Evolutionary conservation across 2,113 vertebrate species (phyloP), one percentile per base, ranked within the genome.

Genomic region (Scatophagus argus): DNA sequence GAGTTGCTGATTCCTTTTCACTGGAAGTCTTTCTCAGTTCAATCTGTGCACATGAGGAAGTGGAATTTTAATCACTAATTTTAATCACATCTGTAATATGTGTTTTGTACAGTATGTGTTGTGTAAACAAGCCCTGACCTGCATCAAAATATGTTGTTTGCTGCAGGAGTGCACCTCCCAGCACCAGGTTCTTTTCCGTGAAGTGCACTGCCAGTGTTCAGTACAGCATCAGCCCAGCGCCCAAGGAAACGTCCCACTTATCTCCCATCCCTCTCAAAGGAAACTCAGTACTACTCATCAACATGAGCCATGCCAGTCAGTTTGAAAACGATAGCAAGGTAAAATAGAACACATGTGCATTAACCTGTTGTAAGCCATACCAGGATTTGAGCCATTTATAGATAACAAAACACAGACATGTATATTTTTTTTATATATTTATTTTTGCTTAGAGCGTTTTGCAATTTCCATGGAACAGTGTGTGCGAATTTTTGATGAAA

Each of bases 301-400:
- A 79, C 72, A 96, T 97, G 96, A 93, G 58, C 29, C 31, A 1
- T 1, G 93, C 95, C 51, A 99, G 97, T 88, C 1, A 89, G 0
- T 56, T 92, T 69, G 92, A 95, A 91, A 96, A 95, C 0, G 96
- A 96, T 0, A 95, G 92, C 85, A 99, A 99, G 96, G 98, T 98
- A 90, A 90, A 75, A 46, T 3, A 2, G 43, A 23, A 56, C 27
- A 56, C 12, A 23, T 39, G 5, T 31, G 13, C 27, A 29, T 3
- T 4, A 7, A 34, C 11, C 44, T 47, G 34, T 25, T 51, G 16
- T 36, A 27, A 41, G 19, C 39, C 38, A 19, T 19, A 41, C 9
- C 32, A 63, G 38, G 47, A 62, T 5, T 19, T 27, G 3, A 55
- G 10, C n/a, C 0, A 1, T n/a, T 61, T 8, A 5, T n/a, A 12